These are phyloP conservation scores for Athalia rosae DNA, from an alignment of 2,888 invertebrate species.

Conservation along the genomic window DNA sequence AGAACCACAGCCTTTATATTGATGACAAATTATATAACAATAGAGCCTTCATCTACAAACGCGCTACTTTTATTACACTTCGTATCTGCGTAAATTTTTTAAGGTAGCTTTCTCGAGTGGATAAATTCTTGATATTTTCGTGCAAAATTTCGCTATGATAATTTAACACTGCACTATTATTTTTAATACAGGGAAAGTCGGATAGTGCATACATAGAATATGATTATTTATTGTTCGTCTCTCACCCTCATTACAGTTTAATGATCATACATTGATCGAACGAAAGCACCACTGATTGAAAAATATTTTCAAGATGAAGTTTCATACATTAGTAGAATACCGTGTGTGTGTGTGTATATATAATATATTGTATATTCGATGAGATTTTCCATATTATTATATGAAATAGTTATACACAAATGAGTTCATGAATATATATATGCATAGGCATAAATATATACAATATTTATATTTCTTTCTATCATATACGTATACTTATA, in stretches of 20 bases:
- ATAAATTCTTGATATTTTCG: too few species aligned
- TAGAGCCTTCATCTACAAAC: too few species aligned
- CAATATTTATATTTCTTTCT: neutral
- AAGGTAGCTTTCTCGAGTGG: too few species aligned
- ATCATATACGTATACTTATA: slow-evolving; percentile 9
- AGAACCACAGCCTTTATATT: neutral
- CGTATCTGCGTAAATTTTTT: neutral
- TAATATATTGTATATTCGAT: slow-evolving; percentile 22
- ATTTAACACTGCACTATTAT: neutral
- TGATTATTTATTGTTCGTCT: slow-evolving; percentile 55
- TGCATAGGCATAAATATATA: slow-evolving; percentile 15
- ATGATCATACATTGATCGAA: slow-evolving; percentile 51
- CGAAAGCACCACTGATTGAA: slow-evolving; percentile 52
- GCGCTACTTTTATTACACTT: too few species aligned
- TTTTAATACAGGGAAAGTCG: slow-evolving; percentile 27
- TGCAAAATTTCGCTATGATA: too few species aligned
- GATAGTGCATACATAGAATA: slow-evolving; percentile 55
- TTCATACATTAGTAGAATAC: neutral
- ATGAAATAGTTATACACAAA: slow-evolving; percentile 47
- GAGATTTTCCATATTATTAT: slow-evolving; percentile 12
- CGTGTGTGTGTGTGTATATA: neutral
- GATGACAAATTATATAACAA: neutral
- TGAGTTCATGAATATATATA: slow-evolving; percentile 40
- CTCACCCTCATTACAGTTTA: slow-evolving; percentile 50
- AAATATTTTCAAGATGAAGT: slow-evolving; percentile 43